These are phyloP conservation scores for Cossypha caffra DNA, from an alignment of 2,797 vertebrate species.

Conservation along the genomic window DNA sequence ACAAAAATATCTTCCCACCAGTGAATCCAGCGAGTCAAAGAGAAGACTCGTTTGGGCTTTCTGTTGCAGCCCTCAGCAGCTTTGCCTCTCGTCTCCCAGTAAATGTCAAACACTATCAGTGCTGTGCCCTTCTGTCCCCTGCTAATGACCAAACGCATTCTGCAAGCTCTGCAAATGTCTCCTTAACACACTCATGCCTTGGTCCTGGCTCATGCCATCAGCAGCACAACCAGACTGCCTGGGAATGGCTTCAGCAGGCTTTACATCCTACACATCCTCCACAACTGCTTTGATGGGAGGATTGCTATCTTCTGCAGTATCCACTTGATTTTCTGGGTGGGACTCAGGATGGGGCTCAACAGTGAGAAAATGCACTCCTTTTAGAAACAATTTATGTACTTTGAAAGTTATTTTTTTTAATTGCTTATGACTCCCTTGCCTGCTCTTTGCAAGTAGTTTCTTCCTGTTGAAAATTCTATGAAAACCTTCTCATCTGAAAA, in stretches of 20 bases:
- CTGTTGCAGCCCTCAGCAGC: neutral
- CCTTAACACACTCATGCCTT: neutral
- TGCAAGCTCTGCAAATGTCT: neutral
- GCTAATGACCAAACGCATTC: neutral
- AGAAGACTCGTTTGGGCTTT: accelerated
- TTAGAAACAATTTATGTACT: neutral
- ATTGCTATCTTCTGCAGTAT: neutral
- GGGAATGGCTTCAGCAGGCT: neutral
- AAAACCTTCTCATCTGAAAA: neutral
- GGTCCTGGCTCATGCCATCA: neutral
- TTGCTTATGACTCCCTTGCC: neutral
- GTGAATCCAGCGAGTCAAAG: neutral
- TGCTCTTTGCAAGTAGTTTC: neutral
- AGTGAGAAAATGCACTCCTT: neutral
- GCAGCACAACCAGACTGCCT: neutral
- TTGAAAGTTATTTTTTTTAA: neutral
- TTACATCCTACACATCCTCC: neutral
- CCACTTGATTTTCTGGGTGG: neutral
- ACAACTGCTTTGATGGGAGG: neutral
- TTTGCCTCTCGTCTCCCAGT: neutral
- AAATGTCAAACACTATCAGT: neutral
- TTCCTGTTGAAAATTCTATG: neutral
- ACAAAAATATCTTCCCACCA: neutral
- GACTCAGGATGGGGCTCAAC: neutral
- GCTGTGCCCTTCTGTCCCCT: neutral